A percentile compares a stretch with the other conserved stretches of the same genome.
phyloP scores from a whole-genome alignment of 2,888 invertebrate genomes.

The Archips crataeganus region DNA sequence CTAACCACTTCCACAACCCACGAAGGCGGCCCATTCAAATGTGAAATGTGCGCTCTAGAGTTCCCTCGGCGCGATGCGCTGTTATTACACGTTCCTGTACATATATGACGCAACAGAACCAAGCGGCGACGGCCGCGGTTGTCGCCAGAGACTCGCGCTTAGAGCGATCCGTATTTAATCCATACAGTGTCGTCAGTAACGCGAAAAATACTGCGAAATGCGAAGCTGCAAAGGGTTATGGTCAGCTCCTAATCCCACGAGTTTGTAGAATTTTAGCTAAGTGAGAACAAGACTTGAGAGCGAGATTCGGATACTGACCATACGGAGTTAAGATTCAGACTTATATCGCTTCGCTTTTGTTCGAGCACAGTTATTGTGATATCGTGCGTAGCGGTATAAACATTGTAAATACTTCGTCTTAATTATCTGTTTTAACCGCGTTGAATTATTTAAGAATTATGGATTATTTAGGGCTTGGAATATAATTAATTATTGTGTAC shows the following conservation, averaged over 20 bases:
- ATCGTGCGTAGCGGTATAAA: background rate
- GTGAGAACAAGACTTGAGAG: background rate
- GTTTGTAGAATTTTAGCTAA: background rate
- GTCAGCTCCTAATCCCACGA: background rate
- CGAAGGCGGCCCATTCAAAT: constrained; percentile 88
- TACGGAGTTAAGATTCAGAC: background rate
- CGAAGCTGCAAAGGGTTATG: background rate
- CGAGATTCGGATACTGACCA: background rate
- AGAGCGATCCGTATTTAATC: background rate
- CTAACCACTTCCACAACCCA: constrained; percentile 40
- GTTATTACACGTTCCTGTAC: constrained; percentile 91
- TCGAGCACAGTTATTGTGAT: constrained; percentile 4
- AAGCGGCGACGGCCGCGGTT: constrained; percentile 33
- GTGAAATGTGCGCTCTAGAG: constrained; percentile 93
- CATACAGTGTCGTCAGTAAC: background rate
- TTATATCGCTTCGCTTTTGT: constrained; percentile 2
- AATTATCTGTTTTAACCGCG: background rate
- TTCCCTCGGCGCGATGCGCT: constrained; percentile 91
- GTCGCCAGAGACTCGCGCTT: constrained; percentile 17
- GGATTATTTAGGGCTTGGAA: background rate
- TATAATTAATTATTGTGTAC: background rate
- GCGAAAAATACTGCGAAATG: background rate
- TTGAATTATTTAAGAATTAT: background rate
- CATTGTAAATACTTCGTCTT: background rate
- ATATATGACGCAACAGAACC: constrained; percentile 87